Evolutionary conservation across 2,888 invertebrate species (phyloP).

Genomic region (Pollenia angustigena): DNA sequence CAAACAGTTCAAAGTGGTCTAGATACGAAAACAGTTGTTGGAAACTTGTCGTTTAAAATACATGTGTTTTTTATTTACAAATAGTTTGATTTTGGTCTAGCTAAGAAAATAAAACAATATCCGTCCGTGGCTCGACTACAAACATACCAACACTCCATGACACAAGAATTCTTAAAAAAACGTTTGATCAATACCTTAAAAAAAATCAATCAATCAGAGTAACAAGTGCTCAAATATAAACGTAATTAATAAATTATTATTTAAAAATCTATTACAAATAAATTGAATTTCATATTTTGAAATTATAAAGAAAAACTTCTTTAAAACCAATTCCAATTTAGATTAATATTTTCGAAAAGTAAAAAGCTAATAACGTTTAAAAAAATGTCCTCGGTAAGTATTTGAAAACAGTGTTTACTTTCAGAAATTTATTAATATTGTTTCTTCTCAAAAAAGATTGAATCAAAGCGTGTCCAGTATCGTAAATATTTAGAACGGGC

Average conservation of each 20-base stretch:
- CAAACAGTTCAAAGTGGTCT: constrained; percentile 40
- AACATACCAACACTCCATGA: constrained; percentile 1
- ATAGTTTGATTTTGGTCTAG: constrained; percentile 17
- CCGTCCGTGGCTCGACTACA: constrained; percentile 31
- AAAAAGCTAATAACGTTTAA: not conserved
- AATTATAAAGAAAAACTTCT: not conserved
- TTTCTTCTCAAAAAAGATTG: constrained; percentile 77
- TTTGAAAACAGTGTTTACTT: not conserved
- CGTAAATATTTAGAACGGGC: constrained; percentile 84
- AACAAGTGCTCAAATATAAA: constrained; percentile 53
- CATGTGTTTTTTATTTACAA: constrained; percentile 45
- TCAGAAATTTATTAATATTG: not conserved
- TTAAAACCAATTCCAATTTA: not conserved
- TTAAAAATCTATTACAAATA: constrained; percentile 16
- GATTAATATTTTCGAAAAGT: not conserved
- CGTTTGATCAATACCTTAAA: constrained; percentile 74
- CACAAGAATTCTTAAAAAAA: constrained; percentile 15
- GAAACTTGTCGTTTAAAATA: constrained; percentile 61
- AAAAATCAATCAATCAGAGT: constrained; percentile 59
- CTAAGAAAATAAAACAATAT: constrained; percentile 31
- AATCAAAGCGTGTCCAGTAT: constrained; percentile 84
- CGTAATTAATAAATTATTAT: constrained; percentile 29
- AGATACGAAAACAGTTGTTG: constrained; percentile 66
- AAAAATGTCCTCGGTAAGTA: constrained; percentile 82
- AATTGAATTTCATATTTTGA: constrained; percentile 1